Percentiles rank a stretch among this genome's conserved stretches.
phyloP scores from a whole-genome alignment of 2,113 vertebrate species.

The Osmerus eperlanus region DNA sequence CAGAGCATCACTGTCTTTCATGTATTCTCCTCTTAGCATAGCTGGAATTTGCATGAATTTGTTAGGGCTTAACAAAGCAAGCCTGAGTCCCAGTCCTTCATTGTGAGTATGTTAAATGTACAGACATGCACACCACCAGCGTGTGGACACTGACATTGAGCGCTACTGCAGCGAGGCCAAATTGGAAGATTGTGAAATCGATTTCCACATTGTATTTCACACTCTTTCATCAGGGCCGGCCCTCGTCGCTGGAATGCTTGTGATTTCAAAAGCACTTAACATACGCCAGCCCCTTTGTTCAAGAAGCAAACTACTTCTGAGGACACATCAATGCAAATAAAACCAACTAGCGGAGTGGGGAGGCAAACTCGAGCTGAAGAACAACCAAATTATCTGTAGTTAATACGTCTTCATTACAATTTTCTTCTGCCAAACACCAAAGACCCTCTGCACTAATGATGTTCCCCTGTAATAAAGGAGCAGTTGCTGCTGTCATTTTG shows the following conservation, averaged over 20 bases:
- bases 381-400: conserved; percentile 78
- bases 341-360: conserved; percentile 71
- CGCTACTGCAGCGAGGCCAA: conserved; percentile 58
- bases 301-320: conserved; percentile 77
- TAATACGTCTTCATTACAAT: conserved; percentile 75
- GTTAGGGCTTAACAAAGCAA: conserved; percentile 50
- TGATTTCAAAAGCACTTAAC: conserved; percentile 82
- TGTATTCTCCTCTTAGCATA: conserved; percentile 52
- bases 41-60: conserved; percentile 64
- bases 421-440: conserved; percentile 44
- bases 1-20: conserved; percentile 29
- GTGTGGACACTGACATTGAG: conserved; percentile 53
- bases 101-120: conserved; percentile 64
- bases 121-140: conserved; percentile 42
- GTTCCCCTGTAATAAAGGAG: conserved; percentile 71
- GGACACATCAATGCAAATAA: conserved; percentile 78
- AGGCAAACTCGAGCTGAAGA: conserved; percentile 76
- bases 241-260: conserved; percentile 70
- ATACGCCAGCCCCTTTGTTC: conserved; percentile 77
- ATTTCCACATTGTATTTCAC: conserved; percentile 79
- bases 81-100: conserved; percentile 48
- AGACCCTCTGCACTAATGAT: conserved; percentile 72
- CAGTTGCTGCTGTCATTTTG: conserved; percentile 76
- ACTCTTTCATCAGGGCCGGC: conserved; percentile 73
- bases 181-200: conserved; percentile 73